Conservation (phyloP, 2,797 vertebrate genomes). For the Acrossocheilus fasciatus region DNA sequence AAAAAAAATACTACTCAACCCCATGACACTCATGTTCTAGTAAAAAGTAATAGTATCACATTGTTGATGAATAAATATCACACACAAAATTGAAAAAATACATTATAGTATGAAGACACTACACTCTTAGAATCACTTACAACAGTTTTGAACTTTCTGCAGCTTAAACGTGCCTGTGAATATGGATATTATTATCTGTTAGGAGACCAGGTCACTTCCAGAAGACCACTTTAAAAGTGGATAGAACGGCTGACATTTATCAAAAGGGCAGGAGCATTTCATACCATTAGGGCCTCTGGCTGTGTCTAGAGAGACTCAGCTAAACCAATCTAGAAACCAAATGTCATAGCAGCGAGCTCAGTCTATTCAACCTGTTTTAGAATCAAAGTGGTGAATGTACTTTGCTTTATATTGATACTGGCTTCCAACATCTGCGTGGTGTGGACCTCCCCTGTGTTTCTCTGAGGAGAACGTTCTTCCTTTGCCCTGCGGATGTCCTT, state of each 20-base stretch:
- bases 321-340: constrained; percentile 50
- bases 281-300: constrained; percentile 46
- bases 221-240: constrained; percentile 50
- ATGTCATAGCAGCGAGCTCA: constrained; percentile 28
- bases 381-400: constrained; percentile 30
- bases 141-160: constrained; percentile 11
- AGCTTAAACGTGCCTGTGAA: constrained; percentile 39
- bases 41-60: not conserved
- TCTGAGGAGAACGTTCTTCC: constrained; percentile 51
- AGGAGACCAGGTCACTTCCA: constrained; percentile 44
- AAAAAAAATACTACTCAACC: not conserved
- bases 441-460: constrained; percentile 43
- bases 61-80: constrained; percentile 1
- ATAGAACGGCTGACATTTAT: constrained; percentile 53
- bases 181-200: constrained; percentile 56
- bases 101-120: not conserved
- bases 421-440: constrained; percentile 27
- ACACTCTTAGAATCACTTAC: not conserved
- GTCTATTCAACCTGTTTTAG: constrained; percentile 39
- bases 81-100: not conserved
- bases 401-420: constrained; percentile 39
- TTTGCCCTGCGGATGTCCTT: constrained; percentile 79
- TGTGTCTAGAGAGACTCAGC: constrained; percentile 37
- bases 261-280: constrained; percentile 55
- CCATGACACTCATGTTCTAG: not conserved